These are phyloP conservation scores for Danaus chrysippus DNA, from an alignment of 2,888 invertebrate genomes.

Conservation along the genomic window DNA sequence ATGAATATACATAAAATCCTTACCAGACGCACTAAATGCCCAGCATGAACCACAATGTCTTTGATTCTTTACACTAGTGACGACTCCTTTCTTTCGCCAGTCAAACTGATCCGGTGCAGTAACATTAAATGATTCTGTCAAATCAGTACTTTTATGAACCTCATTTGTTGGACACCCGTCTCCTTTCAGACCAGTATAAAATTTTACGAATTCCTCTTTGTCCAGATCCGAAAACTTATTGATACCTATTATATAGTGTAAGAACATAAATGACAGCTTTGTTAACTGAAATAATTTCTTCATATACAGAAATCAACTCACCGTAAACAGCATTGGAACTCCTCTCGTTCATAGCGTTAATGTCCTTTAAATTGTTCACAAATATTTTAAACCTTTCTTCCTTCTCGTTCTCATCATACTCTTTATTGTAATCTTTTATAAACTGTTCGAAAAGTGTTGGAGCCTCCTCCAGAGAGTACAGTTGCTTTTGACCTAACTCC, in stretches of 20 bases:
- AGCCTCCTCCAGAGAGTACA: constrained; percentile 22
- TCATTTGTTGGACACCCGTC: background rate
- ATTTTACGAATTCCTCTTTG: constrained; percentile 25
- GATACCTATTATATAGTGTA: constrained; percentile 16
- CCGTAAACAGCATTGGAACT: constrained; percentile 25
- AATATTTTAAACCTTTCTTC: constrained; percentile 80
- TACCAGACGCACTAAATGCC: constrained; percentile 66
- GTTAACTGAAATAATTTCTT: background rate
- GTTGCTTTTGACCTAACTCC: too few species aligned
- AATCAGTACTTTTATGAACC: background rate
- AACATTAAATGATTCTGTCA: background rate
- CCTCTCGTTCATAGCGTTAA: constrained; percentile 25
- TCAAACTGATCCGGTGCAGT: constrained; percentile 61
- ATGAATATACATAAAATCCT: constrained; percentile 5
- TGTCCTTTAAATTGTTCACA: constrained; percentile 22
- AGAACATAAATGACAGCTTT: too few species aligned
- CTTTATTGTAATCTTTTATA: constrained; percentile 19
- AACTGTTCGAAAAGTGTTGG: constrained; percentile 24
- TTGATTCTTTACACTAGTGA: constrained; percentile 89
- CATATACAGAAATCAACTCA: constrained; percentile 11
- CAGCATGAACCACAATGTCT: constrained; percentile 89
- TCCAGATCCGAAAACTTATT: constrained; percentile 33
- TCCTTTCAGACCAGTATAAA: background rate
- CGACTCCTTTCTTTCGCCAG: constrained; percentile 87
- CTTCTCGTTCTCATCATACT: constrained; percentile 80